Conservation (phyloP, 2,113 vertebrate genomes). For the Empidonax traillii region DNA sequence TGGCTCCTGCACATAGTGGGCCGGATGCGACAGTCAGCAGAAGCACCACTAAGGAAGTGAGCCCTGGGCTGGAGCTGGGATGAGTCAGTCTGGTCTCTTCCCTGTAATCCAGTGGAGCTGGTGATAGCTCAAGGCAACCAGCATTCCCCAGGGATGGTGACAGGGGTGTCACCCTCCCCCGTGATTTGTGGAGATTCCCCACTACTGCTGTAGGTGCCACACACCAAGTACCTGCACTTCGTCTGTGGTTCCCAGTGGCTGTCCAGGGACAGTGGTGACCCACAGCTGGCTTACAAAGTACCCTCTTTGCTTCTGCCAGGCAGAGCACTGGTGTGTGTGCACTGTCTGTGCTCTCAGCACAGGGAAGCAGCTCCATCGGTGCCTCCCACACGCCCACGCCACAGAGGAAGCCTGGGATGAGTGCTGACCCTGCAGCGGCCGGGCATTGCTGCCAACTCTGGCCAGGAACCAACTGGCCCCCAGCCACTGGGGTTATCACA, state of each 20-base stretch:
- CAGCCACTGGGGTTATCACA: not conserved
- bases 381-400: rapidly evolving
- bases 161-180: not conserved
- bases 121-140: not conserved
- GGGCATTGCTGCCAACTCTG: not conserved
- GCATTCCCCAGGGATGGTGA: not conserved
- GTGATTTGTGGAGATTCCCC: not conserved
- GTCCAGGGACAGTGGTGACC: not conserved
- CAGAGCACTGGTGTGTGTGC: rapidly evolving
- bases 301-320: not conserved
- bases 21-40: not conserved
- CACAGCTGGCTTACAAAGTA: rapidly evolving
- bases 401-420: not conserved
- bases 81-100: not conserved
- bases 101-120: not conserved
- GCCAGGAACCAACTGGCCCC: not conserved
- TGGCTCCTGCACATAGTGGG: not conserved
- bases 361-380: rapidly evolving
- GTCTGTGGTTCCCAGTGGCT: rapidly evolving
- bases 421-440: not conserved
- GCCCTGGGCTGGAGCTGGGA: not conserved
- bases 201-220: rapidly evolving
- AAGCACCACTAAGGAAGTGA: not conserved
- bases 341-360: not conserved
- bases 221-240: rapidly evolving